Conservation (phyloP, 2,797 vertebrate genomes). For the Muraenolepis orangiensis region DNA sequence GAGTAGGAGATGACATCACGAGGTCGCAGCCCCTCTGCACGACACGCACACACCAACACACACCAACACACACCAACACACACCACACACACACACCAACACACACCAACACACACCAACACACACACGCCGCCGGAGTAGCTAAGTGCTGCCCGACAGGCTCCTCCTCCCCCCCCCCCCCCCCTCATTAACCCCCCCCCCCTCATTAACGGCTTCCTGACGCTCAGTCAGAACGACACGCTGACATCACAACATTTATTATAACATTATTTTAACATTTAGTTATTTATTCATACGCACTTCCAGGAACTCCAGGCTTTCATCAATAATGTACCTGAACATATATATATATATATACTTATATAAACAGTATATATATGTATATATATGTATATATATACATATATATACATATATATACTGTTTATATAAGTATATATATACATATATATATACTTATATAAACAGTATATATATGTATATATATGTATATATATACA, state of each 20-base stretch:
- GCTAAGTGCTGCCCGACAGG: conserved; percentile 52
- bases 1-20: conserved; percentile 68
- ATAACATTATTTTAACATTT: too few species aligned
- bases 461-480: neutral
- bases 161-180: conserved; percentile 58
- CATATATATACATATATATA: too few species aligned
- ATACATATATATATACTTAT: neutral
- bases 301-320: conserved; percentile 71
- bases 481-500: neutral
- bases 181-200: conserved; percentile 52
- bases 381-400: neutral
- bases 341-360: too few species aligned
- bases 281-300: conserved; percentile 75
- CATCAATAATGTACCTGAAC: conserved; percentile 47
- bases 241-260: conserved; percentile 71
- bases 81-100: conserved; percentile 64
- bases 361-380: neutral
- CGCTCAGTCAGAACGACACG: conserved; percentile 68
- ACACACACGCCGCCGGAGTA: too few species aligned
- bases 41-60: conserved; percentile 62
- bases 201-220: conserved; percentile 56
- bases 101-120: too few species aligned
- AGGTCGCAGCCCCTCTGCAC: conserved; percentile 48
- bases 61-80: conserved; percentile 52
- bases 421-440: neutral